A percentile compares a stretch with the other conserved stretches of the same genome.
These are phyloP conservation scores for Neoaliturus tenellus DNA, from an alignment of 2,888 invertebrate species.

Conservation along the genomic window DNA sequence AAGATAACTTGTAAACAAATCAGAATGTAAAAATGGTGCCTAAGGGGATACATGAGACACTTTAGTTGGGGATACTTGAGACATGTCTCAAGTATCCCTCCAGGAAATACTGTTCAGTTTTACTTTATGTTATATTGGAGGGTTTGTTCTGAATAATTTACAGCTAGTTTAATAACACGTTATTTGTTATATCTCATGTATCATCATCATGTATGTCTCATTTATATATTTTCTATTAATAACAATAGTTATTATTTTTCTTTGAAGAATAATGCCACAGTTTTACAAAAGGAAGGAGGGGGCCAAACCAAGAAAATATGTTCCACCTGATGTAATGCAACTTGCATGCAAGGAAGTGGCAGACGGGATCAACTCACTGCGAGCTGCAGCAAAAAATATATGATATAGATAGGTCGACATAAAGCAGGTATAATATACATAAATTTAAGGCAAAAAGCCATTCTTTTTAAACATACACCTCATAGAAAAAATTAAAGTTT, in stretches of 20 bases:
- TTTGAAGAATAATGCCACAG: conserved; percentile 4
- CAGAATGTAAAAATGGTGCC: conserved; percentile 15
- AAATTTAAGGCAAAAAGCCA: conserved; percentile 44
- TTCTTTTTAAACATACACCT: no score
- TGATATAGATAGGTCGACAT: conserved; percentile 45
- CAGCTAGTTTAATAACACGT: no score
- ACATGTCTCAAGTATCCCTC: conserved; percentile 46
- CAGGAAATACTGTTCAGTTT: background rate
- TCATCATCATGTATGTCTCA: background rate
- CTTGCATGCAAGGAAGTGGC: conserved; percentile 50
- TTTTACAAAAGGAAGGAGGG: conserved; percentile 48
- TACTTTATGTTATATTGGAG: no score
- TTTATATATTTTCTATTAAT: background rate
- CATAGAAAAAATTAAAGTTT: no score
- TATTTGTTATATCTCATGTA: no score
- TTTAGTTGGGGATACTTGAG: conserved; percentile 49
- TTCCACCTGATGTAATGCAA: conserved; percentile 44
- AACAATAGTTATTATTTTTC: background rate
- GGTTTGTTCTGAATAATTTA: no score
- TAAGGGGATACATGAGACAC: conserved; percentile 43
- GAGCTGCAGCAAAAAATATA: conserved; percentile 51
- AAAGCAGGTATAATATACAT: conserved; percentile 34
- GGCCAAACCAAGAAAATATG: conserved; percentile 19
- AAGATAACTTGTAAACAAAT: conserved; percentile 27
- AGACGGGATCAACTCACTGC: conserved; percentile 27